Evolutionary conservation across 2,113 vertebrate genomes (phyloP).

Genomic region (Ptyas mucosa): DNA sequence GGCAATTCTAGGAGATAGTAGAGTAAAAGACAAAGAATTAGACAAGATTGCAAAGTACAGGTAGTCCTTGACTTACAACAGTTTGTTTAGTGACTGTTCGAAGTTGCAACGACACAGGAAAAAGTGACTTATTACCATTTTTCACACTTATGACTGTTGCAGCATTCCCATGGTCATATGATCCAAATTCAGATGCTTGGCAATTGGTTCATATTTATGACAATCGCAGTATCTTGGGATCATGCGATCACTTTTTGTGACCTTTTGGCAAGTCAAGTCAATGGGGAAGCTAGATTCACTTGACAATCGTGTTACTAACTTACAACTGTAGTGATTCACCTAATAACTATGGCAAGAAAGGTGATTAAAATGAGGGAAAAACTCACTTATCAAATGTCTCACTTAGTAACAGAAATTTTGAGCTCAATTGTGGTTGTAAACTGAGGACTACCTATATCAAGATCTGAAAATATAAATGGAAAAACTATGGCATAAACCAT

Average conservation of each 20-base stretch:
- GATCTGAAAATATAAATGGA: background rate
- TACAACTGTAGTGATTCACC: background rate
- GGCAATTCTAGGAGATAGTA: too few species aligned
- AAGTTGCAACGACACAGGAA: background rate
- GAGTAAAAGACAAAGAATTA: background rate
- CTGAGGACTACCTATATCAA: background rate
- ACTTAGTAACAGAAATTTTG: background rate
- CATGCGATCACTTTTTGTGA: background rate
- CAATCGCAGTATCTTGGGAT: background rate
- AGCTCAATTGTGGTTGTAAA: background rate
- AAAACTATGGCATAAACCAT: too few species aligned
- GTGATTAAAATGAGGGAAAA: background rate
- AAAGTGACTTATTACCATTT: background rate
- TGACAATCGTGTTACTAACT: background rate
- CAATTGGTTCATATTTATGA: background rate
- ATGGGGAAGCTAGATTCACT: background rate
- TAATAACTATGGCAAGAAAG: background rate
- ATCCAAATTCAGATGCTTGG: background rate
- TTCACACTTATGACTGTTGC: background rate
- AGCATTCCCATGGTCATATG: background rate
- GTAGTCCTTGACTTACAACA: background rate
- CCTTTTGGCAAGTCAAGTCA: background rate
- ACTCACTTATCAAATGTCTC: background rate
- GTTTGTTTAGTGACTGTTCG: background rate
- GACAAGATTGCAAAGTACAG: background rate